Percentiles rank a stretch among this genome's conserved stretches.
These are phyloP conservation scores for Drosophila koepferae DNA, from an alignment of 2,888 invertebrate species.

Conservation along the genomic window DNA sequence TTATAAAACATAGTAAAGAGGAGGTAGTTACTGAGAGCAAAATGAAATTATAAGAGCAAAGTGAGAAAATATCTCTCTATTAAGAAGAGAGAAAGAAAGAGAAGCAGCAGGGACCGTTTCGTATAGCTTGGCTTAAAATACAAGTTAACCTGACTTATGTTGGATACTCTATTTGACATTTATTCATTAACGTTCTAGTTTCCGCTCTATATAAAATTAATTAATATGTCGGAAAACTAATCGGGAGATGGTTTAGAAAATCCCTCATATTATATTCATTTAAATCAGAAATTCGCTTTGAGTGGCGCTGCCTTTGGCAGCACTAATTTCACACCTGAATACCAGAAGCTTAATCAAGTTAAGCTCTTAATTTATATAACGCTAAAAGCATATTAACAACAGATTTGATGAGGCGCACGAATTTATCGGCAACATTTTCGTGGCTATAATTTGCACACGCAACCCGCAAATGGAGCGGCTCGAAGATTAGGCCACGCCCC, in stretches of 20 bases:
- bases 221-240: not conserved
- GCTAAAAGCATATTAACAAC: constrained; percentile 31
- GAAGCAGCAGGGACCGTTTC: not conserved
- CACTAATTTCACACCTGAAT: not conserved
- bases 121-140: not conserved
- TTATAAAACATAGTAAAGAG: too few species aligned
- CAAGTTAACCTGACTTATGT: not conserved
- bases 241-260: too few species aligned
- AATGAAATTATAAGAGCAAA: too few species aligned
- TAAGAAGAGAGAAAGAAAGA: not conserved
- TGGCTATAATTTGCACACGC: constrained; percentile 54
- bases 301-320: not conserved
- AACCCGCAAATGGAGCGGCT: constrained; percentile 4
- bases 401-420: constrained; percentile 61
- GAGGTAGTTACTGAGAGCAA: too few species aligned
- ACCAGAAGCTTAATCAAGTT: constrained; percentile 6
- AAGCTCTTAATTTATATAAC: constrained; percentile 5
- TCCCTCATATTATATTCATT: not conserved
- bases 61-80: too few species aligned
- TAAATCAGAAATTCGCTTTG: not conserved
- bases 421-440: constrained; percentile 34
- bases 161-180: not conserved
- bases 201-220: not conserved
- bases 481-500: constrained; percentile 8
- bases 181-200: not conserved